Conservation (phyloP, 2,113 vertebrate species). For the Ophthalmolycus amberensis region DNA sequence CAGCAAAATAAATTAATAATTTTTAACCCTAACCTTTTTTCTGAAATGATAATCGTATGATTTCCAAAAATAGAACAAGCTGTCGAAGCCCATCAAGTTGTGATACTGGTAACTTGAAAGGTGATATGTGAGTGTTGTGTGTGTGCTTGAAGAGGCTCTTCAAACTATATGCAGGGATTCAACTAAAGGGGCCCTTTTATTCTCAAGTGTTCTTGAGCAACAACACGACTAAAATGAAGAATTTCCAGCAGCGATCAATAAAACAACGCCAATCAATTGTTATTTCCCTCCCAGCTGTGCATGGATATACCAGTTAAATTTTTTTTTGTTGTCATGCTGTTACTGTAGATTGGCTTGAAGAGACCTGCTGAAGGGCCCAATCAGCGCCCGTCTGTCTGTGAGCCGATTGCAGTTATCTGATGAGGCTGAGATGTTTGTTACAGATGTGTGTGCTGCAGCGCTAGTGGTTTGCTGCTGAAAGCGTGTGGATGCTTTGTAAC, state of each 20-base stretch:
- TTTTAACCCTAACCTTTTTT: no score
- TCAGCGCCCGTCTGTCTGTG: constrained; percentile 2
- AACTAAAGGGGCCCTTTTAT: not conserved
- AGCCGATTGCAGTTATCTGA: constrained; percentile 34
- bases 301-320: constrained; percentile 10
- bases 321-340: not conserved
- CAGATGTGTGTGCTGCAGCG: not conserved
- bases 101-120: not conserved
- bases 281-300: constrained; percentile 5
- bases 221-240: not conserved
- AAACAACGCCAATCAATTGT: not conserved
- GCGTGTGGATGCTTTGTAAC: not conserved
- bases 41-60: no score
- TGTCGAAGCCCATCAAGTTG: not conserved
- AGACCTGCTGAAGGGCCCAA: constrained; percentile 10
- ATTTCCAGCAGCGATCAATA: not conserved
- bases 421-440: constrained; percentile 12
- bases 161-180: not conserved
- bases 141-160: not conserved
- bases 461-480: not conserved
- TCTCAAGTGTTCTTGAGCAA: constrained; percentile 8
- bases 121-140: no score
- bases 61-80: not conserved
- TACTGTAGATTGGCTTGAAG: not conserved
- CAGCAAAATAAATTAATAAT: no score